These are phyloP conservation scores for Sinodicranocentrus sp. DNA, from an alignment of 2,888 invertebrate genomes.

Conservation along the genomic window DNA sequence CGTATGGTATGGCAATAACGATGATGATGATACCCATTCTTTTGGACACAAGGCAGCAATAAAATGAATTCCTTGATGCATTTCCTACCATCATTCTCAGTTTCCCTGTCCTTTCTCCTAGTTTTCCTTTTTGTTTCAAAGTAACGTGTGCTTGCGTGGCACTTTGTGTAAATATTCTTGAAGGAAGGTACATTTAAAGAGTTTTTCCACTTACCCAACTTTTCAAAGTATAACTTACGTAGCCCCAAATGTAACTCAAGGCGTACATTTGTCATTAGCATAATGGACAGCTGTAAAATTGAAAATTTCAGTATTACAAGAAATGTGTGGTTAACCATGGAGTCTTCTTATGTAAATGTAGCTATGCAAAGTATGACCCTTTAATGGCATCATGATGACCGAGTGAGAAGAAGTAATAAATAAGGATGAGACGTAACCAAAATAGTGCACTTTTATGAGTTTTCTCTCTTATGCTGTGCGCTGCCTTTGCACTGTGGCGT, in stretches of 20 bases:
- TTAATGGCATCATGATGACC: slow-evolving; percentile 25
- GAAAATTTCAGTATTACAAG: not conserved
- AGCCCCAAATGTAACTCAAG: no score
- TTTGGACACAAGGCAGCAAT: slow-evolving; percentile 48
- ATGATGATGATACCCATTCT: slow-evolving; percentile 21
- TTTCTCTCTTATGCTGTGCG: not conserved
- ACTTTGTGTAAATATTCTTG: no score
- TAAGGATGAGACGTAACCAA: slow-evolving; percentile 44
- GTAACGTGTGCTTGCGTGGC: not conserved
- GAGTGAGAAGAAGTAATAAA: slow-evolving; percentile 35
- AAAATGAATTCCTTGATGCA: slow-evolving; percentile 46
- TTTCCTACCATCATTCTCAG: not conserved
- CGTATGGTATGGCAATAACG: slow-evolving; percentile 6
- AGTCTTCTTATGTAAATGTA: no score
- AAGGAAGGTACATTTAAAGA: no score
- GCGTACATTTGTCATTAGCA: slow-evolving; percentile 36
- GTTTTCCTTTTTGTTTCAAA: slow-evolving; percentile 1
- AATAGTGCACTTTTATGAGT: slow-evolving; percentile 39
- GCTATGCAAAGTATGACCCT: not conserved
- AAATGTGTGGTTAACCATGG: not conserved
- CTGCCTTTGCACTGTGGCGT: not conserved
- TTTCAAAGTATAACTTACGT: no score
- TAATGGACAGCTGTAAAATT: slow-evolving; percentile 38
- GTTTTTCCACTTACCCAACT: no score
- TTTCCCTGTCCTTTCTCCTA: not conserved